Base-by-base conservation (phyloP, 2,113 vertebrate genomes). In the Scomber colias region DNA sequence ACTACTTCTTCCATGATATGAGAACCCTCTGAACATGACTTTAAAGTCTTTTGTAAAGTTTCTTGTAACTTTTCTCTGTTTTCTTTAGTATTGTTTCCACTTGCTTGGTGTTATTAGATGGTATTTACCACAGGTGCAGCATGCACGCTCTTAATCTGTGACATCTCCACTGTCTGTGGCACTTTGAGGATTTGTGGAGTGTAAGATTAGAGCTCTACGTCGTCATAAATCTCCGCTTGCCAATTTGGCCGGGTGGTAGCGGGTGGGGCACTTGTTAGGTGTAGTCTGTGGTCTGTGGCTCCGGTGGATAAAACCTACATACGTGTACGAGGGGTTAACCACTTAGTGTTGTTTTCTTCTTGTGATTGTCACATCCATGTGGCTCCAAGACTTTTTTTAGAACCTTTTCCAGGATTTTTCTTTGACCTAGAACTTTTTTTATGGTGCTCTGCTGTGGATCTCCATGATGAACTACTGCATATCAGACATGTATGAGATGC, bases 151-250 rank as follows among this genome's bases (percentile, higher is more conserved):
- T 89, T 95, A 94, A 94, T 90, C 92, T 92, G 92, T 89, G 80
- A 91, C 94, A 87, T 92, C 71, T 77, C 91, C 93, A 90, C 92
- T 94, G 94, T 92, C 93, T 95, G 88, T 91, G 91, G 90, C 90
- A 91, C 94, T 94, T 93, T 79, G 69, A 87, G 95, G 95, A 97
- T 96, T 98, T 97, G 96, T 92, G 91, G 92, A 89, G 93, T 90
- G 92, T 94, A 91, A 96, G 97, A 97, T 97, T 98, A 99, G 95
- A 95, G 95, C 94, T 90, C 94, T 87, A 81, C 93, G 84, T 92
- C 94, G 96, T 96, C 94, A 96, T 96, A 97, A 97, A 96, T 95
- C 97, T 97, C 95, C 79, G 84, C 95, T 95, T 94, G 94, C 93
- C 95, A 93, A 91, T 95, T 95, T 89, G 94, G 95, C 90, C 84